Base-by-base conservation (phyloP, 2,888 invertebrate species). In the Lepeophtheirus nordmannii region DNA sequence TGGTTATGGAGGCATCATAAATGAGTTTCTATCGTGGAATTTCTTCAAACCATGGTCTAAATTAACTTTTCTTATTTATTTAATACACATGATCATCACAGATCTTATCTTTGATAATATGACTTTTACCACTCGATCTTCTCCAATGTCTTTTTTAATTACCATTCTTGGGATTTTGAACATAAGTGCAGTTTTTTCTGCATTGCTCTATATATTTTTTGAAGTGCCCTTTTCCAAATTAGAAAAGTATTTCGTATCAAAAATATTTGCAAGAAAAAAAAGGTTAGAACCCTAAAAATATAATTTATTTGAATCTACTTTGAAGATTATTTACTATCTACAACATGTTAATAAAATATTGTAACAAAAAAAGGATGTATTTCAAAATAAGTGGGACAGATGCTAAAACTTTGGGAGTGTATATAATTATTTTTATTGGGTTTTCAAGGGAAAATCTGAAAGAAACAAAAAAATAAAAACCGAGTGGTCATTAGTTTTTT, bases 1-100 rank as follows among this genome's bases (percentile, higher is more conserved):
- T 14, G 82, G 66, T 8, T 66, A 66, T 66, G 66, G 66, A n/a
- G 66, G 66, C 71, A 74, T 76, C 70, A 68, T 83, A 3, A 80
- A 80, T 14, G 74, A 74, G 68, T 68, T 82, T 56, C 79, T 82
- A 62, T 79, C 82, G 10, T 81, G 81, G 80, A 79, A 76, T 70
- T 80, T 82, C 59, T 85, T 83, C 72, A 76, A 81, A 70, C 75
- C 85, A 10, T 81, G 82, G 71, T 84, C 85, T 11, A 81, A 82
- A 72, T 76, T 85, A n/a, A 84, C 84, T 41, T 85, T 85, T 72
- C 82, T 83, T 40, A 78, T 84, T 64, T 85, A 85, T 72, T 75
- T 85, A 2, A 57, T 41, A 12, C 68, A 68, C 12, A 41, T 59
- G 20, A 10, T 30, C 20, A 14, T 66, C 17, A 39, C 23, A 9